These are phyloP conservation scores for Corydoras maculifer DNA, from an alignment of 2,113 vertebrate species.

Conservation along the genomic window DNA sequence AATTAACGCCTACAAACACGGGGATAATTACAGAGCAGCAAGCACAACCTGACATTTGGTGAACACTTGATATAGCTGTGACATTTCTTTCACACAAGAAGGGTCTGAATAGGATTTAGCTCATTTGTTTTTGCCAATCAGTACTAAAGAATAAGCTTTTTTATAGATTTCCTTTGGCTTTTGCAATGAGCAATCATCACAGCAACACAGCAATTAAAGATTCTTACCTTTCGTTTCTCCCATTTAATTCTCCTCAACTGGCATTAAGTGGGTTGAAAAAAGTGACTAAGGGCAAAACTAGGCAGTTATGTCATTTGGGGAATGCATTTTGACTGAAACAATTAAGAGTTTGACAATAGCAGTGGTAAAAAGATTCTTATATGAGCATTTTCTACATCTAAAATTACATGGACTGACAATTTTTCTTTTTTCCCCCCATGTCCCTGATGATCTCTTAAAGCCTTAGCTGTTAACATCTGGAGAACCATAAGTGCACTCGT, in stretches of 20 bases:
- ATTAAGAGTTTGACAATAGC: constrained; percentile 25
- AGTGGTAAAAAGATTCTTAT: no score
- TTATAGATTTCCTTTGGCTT: constrained; percentile 37
- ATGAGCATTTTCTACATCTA: no score
- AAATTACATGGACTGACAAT: no score
- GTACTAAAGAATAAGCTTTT: constrained; percentile 11
- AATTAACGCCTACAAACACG: constrained; percentile 36
- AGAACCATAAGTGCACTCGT: constrained; percentile 14
- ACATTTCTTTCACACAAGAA: constrained; percentile 23
- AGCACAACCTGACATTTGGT: constrained; percentile 28
- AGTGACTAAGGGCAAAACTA: constrained; percentile 24
- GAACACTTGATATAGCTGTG: constrained; percentile 29
- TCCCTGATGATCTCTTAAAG: constrained; percentile 20
- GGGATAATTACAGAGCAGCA: constrained; percentile 34
- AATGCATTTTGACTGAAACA: constrained; percentile 39
- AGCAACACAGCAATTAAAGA: constrained; percentile 42
- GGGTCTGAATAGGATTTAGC: constrained; percentile 7
- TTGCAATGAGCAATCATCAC: constrained; percentile 37
- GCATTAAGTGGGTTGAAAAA: constrained; percentile 34
- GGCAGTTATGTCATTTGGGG: constrained; percentile 32
- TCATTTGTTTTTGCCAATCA: constrained; percentile 31
- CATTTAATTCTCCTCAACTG: constrained; percentile 41
- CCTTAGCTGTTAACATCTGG: constrained; percentile 21
- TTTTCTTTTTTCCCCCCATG: not conserved
- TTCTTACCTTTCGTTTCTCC: constrained; percentile 33